Base-by-base conservation (phyloP, 2,888 invertebrate genomes). In the Amphipoea oculea region DNA sequence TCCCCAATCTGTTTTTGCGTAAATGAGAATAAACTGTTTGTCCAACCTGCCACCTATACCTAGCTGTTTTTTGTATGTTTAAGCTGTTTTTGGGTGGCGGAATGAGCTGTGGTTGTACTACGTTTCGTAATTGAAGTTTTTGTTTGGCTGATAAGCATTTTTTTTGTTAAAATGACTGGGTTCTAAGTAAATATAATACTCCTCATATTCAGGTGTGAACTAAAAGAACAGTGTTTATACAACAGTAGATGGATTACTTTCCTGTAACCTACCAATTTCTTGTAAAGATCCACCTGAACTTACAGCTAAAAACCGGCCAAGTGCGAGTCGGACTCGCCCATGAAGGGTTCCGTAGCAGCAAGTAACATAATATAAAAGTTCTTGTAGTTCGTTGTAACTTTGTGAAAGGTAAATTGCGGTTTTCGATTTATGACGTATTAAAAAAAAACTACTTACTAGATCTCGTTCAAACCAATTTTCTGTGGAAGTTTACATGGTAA, bases 11-110 rank as follows among this genome's bases (percentile, higher is more conserved):
- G 94, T 94, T 94, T 93, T 94, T 94, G 92, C 90, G 86, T 91
- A 93, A 94, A 94, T 93, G 93, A 93, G 92, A 93, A 94, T 91
- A 93, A 93, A 94, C 92, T 91, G 92, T 90, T 88, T 90, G 89
- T 88, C 84, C 84, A 82, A 86, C 84, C 82, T 85, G 89, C 89
- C 91, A 88, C 85, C 85, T 87, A 86, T 89, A 29, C 29, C 29
- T 29, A 86, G 82, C 82, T 82, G 76, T 65, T 76, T 87, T 88
- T 89, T 77, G 78, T 79, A 65, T 79, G 76, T 79, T 83, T 79
- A 77, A 82, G 82, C 81, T 82, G 82, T 85, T 78, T 86, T 84
- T 82, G 23, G 72, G 5, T 20, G 29, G 42, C 14, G 48, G 23
- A 57, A 45, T 63, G 42, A 73, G 71, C 63, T 60, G 42, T 45